Evolutionary conservation across 2,113 vertebrate species (phyloP).

Genomic region (Puntigrus tetrazona): DNA sequence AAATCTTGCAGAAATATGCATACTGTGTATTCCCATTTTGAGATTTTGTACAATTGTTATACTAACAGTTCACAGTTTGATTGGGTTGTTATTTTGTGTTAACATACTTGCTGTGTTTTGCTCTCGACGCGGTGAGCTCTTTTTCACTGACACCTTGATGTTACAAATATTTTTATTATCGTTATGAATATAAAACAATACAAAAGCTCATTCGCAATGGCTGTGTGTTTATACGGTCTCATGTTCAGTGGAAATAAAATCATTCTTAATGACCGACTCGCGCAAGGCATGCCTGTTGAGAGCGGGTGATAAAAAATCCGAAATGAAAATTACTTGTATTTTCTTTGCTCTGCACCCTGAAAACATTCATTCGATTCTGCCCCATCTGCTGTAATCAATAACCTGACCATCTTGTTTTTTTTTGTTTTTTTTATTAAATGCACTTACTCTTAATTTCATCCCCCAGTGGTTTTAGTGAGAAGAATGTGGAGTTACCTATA

Average conservation of each 20-base stretch:
- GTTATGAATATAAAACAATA: constrained; percentile 66
- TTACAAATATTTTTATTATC: constrained; percentile 61
- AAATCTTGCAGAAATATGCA: too few relatives aligned
- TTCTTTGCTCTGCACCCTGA: constrained; percentile 93
- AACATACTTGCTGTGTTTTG: constrained; percentile 8
- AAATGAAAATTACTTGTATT: constrained; percentile 98
- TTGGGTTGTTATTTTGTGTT: constrained; percentile 5
- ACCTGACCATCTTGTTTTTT: constrained; percentile 97
- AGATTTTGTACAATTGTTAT: background rate
- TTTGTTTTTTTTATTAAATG: constrained; percentile 99
- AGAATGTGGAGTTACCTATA: constrained; percentile 99
- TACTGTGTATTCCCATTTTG: background rate
- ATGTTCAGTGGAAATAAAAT: constrained; percentile 87
- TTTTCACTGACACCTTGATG: constrained; percentile 55
- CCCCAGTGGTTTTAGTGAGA: constrained; percentile 99
- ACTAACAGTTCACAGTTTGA: constrained; percentile 16
- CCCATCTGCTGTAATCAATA: constrained; percentile 99
- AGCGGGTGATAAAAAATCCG: constrained; percentile 86
- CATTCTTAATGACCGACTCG: constrained; percentile 89
- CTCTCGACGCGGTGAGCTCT: constrained; percentile 51
- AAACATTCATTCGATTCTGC: constrained; percentile 97
- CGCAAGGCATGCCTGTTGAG: constrained; percentile 82
- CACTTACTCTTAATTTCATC: constrained; percentile 99
- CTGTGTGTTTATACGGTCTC: constrained; percentile 85
- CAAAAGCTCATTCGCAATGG: constrained; percentile 72